phyloP scores from a whole-genome alignment of 2,113 vertebrate species.

The Butorides virescens region DNA sequence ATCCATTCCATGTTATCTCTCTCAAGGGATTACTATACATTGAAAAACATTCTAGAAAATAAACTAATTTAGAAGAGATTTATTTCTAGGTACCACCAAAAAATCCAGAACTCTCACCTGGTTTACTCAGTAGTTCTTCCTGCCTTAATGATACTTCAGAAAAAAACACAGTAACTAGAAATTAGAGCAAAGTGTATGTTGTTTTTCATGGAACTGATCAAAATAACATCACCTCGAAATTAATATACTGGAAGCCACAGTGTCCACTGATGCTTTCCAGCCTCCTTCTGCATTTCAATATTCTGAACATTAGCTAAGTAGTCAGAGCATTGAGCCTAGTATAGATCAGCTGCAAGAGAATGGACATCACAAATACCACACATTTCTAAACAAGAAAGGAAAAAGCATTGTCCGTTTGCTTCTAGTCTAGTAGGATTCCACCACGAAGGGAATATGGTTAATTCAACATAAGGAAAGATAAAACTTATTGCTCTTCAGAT shows the following conservation, averaged over 20 bases:
- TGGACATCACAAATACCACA: not conserved
- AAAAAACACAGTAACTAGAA: not conserved
- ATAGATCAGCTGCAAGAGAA: not conserved
- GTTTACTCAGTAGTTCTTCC: not conserved
- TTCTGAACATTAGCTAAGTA: not conserved
- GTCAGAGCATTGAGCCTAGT: not conserved
- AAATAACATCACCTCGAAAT: not conserved
- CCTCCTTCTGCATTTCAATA: not conserved
- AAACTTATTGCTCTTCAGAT: not conserved
- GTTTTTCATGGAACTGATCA: not conserved
- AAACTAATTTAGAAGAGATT: not conserved
- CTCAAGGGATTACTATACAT: not conserved
- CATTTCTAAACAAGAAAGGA: not conserved
- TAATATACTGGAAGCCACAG: not conserved
- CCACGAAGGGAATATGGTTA: not conserved
- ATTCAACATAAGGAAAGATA: not conserved
- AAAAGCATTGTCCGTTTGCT: not conserved
- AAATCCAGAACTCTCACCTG: not conserved
- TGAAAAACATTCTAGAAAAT: not conserved
- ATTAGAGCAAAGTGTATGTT: not conserved
- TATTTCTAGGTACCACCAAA: not conserved
- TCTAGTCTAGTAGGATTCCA: not conserved
- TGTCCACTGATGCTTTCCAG: not conserved
- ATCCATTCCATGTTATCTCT: not conserved
- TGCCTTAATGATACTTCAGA: not conserved